A percentile compares a stretch with the other conserved stretches of the same genome.
These are phyloP conservation scores for Nephotettix cincticeps DNA, from an alignment of 1,140 invertebrate genomes.

Conservation along the genomic window DNA sequence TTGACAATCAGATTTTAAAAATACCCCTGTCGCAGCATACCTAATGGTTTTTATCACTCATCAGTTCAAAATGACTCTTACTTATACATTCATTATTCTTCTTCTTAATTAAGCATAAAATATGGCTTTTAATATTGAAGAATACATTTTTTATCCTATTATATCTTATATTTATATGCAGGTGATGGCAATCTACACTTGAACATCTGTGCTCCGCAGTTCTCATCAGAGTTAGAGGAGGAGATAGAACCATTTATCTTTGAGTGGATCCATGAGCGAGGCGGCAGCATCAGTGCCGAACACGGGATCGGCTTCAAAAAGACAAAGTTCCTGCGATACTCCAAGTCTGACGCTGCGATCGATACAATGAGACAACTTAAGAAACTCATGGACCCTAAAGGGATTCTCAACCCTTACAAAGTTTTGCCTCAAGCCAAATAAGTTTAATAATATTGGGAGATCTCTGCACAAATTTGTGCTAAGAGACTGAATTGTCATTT, in stretches of 20 bases:
- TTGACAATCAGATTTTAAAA: no score
- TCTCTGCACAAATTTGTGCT: no score
- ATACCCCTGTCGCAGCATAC: no score
- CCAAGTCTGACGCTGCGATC: constrained; percentile 74
- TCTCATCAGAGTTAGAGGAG: background rate
- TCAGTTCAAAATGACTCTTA: no score
- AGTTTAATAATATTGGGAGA: no score
- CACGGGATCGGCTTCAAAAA: constrained; percentile 95
- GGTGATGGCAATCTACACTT: constrained; percentile 92
- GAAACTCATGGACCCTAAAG: constrained; percentile 84
- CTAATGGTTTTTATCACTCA: no score
- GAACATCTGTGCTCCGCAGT: constrained; percentile 59
- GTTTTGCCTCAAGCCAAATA: constrained; percentile 54
- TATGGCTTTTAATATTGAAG: no score
- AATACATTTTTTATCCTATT: no score
- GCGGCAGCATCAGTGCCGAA: constrained; percentile 92
- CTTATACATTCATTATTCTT: no score
- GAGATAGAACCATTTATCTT: constrained; percentile 78
- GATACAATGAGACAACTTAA: constrained; percentile 84
- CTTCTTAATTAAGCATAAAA: no score
- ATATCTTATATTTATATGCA: no score
- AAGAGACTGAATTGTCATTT: no score
- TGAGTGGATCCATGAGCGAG: constrained; percentile 75
- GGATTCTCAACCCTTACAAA: constrained; percentile 87
- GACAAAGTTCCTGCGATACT: constrained; percentile 80